Evolutionary conservation across 2,888 invertebrate genomes (phyloP), one percentile per base, ranked within the genome.

Genomic region (Drosophila gaucha): DNA sequence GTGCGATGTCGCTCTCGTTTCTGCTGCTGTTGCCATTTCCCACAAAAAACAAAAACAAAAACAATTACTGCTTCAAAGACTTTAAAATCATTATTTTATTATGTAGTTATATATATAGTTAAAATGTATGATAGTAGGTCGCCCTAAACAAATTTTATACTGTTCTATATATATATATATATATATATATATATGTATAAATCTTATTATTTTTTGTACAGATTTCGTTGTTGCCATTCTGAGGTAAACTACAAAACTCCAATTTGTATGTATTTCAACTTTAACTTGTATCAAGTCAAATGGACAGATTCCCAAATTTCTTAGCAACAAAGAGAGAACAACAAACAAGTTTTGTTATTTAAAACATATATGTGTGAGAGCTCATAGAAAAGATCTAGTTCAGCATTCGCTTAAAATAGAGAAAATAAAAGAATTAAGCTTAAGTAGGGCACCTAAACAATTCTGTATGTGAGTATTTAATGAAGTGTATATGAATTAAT

Each of bases 261-360:
- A 58, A 75, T 58, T 66, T 59, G 39, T 72, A 56, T 60, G 54
- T 60, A 59, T 56, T 67, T 67, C 10, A 22, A 36, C 50, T 64
- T 58, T 68, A 62, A 79, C 80, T 80, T 80, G 80, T 80, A 80
- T 80, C 80, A 80, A 80, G 80, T 80, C 60, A 63, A 58, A 46
- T 35, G 57, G 60, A 51, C 50, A 12, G 49, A 55, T 38, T 46
- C 30, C 24, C 38, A 55, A 52, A 35, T 30, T 35, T 31, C 22
- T 31, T 30, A 39, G 22, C 36, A 28, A n/a, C 22, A 30, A 54
- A 22, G 46, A 49, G 36, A 60, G 12, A 35, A 66, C 8, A 26
- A 35, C 55, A 59, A 58, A 35, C 39, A 36, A 26, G 36, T 60
- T 60, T 44, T 57, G 30, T 12, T 50, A 47, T 46, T 44, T 33